phyloP scores from a whole-genome alignment of 1,140 invertebrate genomes.

The Delia radicum region DNA sequence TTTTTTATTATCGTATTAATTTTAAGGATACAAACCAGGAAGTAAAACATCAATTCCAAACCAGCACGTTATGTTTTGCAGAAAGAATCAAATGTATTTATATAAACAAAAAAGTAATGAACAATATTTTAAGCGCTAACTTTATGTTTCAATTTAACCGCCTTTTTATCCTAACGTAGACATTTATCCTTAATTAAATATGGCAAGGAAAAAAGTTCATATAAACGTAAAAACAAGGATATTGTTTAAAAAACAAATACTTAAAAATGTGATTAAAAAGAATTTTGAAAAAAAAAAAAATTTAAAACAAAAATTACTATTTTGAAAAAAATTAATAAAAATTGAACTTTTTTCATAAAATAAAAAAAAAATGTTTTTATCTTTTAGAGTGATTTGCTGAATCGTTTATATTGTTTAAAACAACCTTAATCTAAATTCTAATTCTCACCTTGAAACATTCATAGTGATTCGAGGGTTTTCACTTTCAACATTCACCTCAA shows the following conservation, averaged over 20 bases:
- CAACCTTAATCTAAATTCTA: too few species aligned
- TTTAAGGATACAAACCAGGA: not conserved
- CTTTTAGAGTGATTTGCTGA: too few species aligned
- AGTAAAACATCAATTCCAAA: not conserved
- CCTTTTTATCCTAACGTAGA: not conserved
- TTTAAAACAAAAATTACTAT: too few species aligned
- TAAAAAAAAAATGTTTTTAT: too few species aligned
- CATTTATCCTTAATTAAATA: not conserved
- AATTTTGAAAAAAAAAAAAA: too few species aligned
- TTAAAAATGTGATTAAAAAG: not conserved
- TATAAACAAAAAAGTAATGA: not conserved
- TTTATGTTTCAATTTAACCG: not conserved
- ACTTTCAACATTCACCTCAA: too few species aligned
- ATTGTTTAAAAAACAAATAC: not conserved
- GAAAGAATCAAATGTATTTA: not conserved
- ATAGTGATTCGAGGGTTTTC: too few species aligned
- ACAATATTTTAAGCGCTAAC: not conserved
- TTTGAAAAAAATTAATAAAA: too few species aligned
- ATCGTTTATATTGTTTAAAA: too few species aligned
- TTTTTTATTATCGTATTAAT: not conserved
- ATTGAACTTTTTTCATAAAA: too few species aligned
- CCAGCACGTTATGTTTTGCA: not conserved
- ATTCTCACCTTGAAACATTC: too few species aligned
- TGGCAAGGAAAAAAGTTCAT: not conserved
- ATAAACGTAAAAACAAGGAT: not conserved